These are phyloP conservation scores for Sebastiscus albofasciatus DNA, from an alignment of 2,797 vertebrate species.

Conservation along the genomic window DNA sequence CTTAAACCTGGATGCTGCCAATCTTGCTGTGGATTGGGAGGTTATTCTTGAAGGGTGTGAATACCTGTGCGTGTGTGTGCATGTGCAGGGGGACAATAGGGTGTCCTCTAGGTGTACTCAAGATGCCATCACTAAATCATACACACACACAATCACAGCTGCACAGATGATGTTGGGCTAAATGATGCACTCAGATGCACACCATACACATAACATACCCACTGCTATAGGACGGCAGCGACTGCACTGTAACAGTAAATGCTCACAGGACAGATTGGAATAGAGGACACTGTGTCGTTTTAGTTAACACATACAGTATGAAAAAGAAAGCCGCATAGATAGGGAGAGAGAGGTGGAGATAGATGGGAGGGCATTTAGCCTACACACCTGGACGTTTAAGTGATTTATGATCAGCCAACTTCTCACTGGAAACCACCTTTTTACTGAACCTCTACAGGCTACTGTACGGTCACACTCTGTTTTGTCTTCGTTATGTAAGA, in stretches of 20 bases:
- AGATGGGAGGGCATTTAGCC: constrained; percentile 28
- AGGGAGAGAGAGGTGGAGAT: neutral
- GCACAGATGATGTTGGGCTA: neutral
- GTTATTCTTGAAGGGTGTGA: constrained; percentile 39
- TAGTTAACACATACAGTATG: neutral
- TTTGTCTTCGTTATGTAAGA: neutral
- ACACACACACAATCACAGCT: neutral
- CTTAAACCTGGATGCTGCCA: constrained; percentile 37
- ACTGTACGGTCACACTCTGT: neutral
- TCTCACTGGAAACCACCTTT: neutral
- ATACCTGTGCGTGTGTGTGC: neutral
- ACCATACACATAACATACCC: neutral
- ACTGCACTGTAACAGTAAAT: neutral
- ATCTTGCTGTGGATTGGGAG: neutral
- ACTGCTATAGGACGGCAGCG: neutral
- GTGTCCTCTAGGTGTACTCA: constrained; percentile 40
- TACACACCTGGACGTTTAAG: neutral
- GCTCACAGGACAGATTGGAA: neutral
- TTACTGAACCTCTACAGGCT: neutral
- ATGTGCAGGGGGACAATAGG: neutral
- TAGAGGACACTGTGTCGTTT: neutral
- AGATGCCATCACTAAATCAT: constrained; percentile 5
- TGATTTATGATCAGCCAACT: constrained; percentile 36
- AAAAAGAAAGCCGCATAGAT: neutral
- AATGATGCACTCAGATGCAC: neutral